phyloP scores from a whole-genome alignment of 2,888 invertebrate species.

The Chelonus formosanus region DNA sequence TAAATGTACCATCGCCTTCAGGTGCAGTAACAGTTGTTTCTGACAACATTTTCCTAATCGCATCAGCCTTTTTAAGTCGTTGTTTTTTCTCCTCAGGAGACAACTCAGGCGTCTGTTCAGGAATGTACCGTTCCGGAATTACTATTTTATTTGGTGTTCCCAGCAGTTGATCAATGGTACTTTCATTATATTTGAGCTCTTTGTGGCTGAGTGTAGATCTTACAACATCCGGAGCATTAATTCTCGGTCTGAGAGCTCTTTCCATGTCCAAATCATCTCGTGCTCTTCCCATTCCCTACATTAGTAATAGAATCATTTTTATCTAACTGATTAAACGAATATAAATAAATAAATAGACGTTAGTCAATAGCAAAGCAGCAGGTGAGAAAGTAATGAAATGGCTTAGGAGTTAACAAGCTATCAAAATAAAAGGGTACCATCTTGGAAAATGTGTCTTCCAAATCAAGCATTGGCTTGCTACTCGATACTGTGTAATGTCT shows the following conservation, averaged over 20 bases:
- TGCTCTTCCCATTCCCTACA: slow-evolving; percentile 69
- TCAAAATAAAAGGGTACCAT: slow-evolving; percentile 49
- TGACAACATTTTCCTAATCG: slow-evolving; percentile 89
- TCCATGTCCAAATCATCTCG: slow-evolving; percentile 90
- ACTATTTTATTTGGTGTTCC: slow-evolving; percentile 89
- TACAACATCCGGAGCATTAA: slow-evolving; percentile 87
- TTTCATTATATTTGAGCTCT: slow-evolving; percentile 77
- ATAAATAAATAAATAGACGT: too few species aligned
- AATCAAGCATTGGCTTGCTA: slow-evolving; percentile 59
- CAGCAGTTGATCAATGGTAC: slow-evolving; percentile 85
- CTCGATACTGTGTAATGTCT: slow-evolving; percentile 83
- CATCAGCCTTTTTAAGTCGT: slow-evolving; percentile 86
- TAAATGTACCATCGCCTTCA: slow-evolving; percentile 50
- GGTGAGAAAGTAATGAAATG: too few species aligned
- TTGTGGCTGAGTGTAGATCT: slow-evolving; percentile 78
- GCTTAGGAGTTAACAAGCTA: too few species aligned
- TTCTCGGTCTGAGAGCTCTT: slow-evolving; percentile 77
- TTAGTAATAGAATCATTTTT: not conserved
- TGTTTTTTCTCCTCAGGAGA: slow-evolving; percentile 86
- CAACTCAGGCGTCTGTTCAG: slow-evolving; percentile 87
- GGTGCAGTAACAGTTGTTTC: slow-evolving; percentile 70
- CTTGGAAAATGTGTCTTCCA: slow-evolving; percentile 59
- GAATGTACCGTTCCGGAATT: slow-evolving; percentile 91
- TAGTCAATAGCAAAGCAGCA: too few species aligned
- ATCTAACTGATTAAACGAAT: too few species aligned